Percentiles rank a stretch among this genome's conserved stretches.
phyloP scores from a whole-genome alignment of 2,797 vertebrate genomes.

The Streptopelia turtur region DNA sequence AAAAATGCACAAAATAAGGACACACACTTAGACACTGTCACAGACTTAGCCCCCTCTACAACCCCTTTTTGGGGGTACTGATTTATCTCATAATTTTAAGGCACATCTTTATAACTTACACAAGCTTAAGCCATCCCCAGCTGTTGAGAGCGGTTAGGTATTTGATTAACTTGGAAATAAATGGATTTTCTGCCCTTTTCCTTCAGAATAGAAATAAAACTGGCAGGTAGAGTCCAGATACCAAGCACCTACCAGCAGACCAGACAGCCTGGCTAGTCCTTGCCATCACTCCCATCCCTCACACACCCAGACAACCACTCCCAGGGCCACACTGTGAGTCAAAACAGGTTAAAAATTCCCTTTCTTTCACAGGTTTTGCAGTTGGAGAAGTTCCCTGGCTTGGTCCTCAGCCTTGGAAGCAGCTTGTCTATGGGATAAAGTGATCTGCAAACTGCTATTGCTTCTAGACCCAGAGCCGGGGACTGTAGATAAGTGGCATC shows the following conservation, averaged over 20 bases:
- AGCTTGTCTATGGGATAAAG: background rate
- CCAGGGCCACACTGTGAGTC: background rate
- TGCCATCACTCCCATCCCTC: background rate
- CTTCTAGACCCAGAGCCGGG: rapidly evolving
- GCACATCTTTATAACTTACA: background rate
- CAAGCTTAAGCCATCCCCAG: background rate
- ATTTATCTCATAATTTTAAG: background rate
- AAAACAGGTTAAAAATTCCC: background rate
- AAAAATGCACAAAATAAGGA: background rate
- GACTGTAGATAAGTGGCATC: background rate
- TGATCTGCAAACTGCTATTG: background rate
- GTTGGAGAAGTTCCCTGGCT: background rate
- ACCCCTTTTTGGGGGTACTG: background rate
- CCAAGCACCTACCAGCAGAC: background rate
- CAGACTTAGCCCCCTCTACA: background rate
- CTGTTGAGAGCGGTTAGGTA: background rate
- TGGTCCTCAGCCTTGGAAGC: background rate
- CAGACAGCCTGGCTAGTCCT: background rate
- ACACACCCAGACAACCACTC: background rate
- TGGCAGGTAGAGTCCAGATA: background rate
- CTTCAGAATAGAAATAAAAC: background rate
- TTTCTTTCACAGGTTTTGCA: background rate
- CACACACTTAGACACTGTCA: background rate
- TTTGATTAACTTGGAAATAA: background rate
- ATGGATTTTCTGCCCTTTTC: background rate